Conservation (phyloP, 2,797 vertebrate species). For the Australoheros facetus region DNA sequence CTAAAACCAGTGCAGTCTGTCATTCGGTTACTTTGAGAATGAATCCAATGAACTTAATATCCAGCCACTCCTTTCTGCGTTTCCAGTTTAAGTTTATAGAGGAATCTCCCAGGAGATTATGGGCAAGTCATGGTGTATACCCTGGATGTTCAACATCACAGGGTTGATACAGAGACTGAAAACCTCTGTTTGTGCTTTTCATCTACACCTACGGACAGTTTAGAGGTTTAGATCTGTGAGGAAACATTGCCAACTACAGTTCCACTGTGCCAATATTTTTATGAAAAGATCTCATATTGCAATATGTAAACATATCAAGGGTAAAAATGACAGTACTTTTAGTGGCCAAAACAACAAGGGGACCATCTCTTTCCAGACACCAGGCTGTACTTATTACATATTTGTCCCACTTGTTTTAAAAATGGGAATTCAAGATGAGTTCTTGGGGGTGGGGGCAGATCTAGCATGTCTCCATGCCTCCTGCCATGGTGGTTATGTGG, state of each 20-base stretch:
- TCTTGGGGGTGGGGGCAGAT: too few relatives aligned
- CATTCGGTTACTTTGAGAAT: rapidly evolving
- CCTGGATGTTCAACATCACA: background rate
- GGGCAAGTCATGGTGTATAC: background rate
- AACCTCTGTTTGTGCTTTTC: background rate
- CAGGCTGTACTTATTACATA: background rate
- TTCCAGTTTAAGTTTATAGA: background rate
- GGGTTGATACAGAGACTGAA: background rate
- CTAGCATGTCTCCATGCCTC: too few relatives aligned
- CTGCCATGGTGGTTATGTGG: too few relatives aligned
- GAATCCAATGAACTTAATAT: background rate
- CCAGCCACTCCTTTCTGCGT: rapidly evolving
- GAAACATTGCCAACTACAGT: background rate
- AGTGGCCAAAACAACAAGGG: background rate
- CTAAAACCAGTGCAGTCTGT: too few relatives aligned
- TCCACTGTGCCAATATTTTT: background rate
- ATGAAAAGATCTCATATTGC: background rate
- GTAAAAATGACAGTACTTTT: rapidly evolving
- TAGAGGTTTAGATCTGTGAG: background rate
- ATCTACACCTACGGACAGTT: background rate
- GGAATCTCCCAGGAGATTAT: background rate
- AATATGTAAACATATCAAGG: background rate
- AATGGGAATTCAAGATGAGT: too few relatives aligned
- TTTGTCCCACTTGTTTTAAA: background rate
- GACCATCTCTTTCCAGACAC: background rate